Evolutionary conservation across 2,888 invertebrate species (phyloP).

Genomic region (Sialis lutaria): DNA sequence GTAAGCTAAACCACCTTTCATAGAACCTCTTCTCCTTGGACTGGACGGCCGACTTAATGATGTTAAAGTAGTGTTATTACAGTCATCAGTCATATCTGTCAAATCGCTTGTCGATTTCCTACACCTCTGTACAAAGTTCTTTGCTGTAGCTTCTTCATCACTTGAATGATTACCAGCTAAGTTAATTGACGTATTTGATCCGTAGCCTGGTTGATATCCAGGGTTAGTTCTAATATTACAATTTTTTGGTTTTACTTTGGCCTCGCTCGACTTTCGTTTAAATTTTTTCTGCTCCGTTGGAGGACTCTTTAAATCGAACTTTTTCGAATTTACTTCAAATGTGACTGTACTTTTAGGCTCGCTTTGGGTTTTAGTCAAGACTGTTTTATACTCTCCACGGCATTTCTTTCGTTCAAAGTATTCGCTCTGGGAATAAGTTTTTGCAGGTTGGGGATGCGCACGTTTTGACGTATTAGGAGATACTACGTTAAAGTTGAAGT

Average conservation of each 20-base stretch:
- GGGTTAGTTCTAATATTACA: conserved; percentile 41
- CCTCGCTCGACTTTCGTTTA: neutral
- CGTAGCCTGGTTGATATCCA: conserved; percentile 32
- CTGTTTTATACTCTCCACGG: neutral
- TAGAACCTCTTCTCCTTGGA: conserved; percentile 48
- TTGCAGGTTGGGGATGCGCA: neutral
- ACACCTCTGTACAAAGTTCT: conserved; percentile 31
- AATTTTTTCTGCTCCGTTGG: neutral
- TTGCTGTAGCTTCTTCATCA: conserved; percentile 15
- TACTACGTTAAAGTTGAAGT: conserved; percentile 20
- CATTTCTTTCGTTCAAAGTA: neutral
- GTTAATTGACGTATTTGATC: conserved; percentile 28
- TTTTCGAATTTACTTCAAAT: conserved; percentile 2
- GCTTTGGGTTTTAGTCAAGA: conserved; percentile 4
- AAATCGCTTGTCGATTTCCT: conserved; percentile 66
- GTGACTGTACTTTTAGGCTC: conserved; percentile 5
- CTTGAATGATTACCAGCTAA: conserved; percentile 23
- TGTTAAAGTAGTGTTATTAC: conserved; percentile 35
- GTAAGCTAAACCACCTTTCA: conserved; percentile 56
- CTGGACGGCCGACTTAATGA: conserved; percentile 45
- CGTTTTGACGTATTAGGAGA: conserved; percentile 12
- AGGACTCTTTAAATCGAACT: neutral
- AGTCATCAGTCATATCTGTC: conserved; percentile 37
- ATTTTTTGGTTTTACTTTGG: conserved; percentile 4
- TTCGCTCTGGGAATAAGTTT: conserved; percentile 4